These are phyloP conservation scores for Drosophila atripex DNA, from an alignment of 2,888 invertebrate genomes.

Conservation along the genomic window DNA sequence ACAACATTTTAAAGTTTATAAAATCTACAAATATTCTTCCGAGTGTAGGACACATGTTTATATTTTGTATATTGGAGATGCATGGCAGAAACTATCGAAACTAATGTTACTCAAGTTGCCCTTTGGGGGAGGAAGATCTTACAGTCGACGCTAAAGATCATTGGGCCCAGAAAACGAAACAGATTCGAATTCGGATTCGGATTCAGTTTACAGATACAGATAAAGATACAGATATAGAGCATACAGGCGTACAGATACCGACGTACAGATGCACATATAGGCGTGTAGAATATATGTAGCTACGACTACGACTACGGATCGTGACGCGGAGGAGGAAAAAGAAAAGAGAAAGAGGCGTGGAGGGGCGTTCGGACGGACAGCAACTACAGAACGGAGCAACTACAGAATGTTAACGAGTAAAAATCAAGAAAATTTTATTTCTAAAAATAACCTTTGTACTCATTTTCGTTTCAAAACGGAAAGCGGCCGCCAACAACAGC, in stretches of 20 bases:
- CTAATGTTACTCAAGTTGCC: constrained; percentile 70
- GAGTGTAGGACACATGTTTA: constrained; percentile 26
- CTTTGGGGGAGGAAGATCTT: constrained; percentile 49
- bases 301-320: constrained; percentile 42
- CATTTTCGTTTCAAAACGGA: constrained; percentile 71
- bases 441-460: constrained; percentile 79
- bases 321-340: constrained; percentile 25
- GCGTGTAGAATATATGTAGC: constrained; percentile 9
- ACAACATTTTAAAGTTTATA: neutral
- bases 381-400: constrained; percentile 66
- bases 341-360: neutral
- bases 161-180: constrained; percentile 24
- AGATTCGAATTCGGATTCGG: constrained; percentile 35
- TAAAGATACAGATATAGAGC: constrained; percentile 24
- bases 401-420: constrained; percentile 78
- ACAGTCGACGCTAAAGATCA: constrained; percentile 51
- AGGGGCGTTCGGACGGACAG: constrained; percentile 5
- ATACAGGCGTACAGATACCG: constrained; percentile 6
- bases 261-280: constrained; percentile 40
- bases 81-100: constrained; percentile 47
- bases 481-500: constrained; percentile 46
- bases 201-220: constrained; percentile 22
- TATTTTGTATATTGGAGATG: constrained; percentile 18
- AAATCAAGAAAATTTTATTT: constrained; percentile 74
- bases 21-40: neutral